Conservation (phyloP, 2,113 vertebrate species). For the Indri indri region DNA sequence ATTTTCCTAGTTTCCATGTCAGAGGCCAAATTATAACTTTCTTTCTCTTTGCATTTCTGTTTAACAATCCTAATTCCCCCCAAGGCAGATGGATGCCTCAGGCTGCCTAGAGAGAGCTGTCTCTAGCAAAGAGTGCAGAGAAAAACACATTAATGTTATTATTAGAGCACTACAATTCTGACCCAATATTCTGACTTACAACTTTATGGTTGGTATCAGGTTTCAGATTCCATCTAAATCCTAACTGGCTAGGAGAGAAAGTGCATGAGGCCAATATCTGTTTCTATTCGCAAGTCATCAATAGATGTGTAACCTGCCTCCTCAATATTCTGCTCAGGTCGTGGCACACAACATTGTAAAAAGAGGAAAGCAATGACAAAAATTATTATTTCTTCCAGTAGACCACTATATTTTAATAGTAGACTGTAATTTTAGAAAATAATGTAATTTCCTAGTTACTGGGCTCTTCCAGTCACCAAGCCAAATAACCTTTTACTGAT, state of each 20-base stretch:
- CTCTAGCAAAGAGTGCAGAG: background rate
- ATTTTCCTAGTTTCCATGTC: constrained; percentile 16
- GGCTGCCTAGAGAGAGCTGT: background rate
- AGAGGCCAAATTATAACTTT: constrained; percentile 13
- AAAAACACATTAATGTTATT: constrained; percentile 27
- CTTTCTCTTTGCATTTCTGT: background rate
- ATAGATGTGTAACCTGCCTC: background rate
- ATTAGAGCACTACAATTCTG: background rate
- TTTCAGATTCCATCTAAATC: constrained; percentile 40
- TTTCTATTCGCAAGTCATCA: background rate
- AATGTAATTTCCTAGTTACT: background rate
- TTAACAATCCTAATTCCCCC: background rate
- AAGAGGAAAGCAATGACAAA: background rate
- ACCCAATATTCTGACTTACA: constrained; percentile 2
- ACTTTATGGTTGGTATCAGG: background rate
- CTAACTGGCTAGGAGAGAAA: background rate
- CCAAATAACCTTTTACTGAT: background rate
- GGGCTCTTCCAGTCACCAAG: background rate
- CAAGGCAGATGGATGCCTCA: constrained; percentile 35
- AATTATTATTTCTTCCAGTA: background rate
- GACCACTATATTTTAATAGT: background rate
- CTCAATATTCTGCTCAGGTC: background rate
- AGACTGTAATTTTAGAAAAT: constrained; percentile 17
- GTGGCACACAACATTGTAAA: background rate
- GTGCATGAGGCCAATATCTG: background rate